A percentile compares a stretch with the other conserved stretches of the same genome.
Conservation (phyloP, 2,113 vertebrate genomes). For the Esox niger region DNA sequence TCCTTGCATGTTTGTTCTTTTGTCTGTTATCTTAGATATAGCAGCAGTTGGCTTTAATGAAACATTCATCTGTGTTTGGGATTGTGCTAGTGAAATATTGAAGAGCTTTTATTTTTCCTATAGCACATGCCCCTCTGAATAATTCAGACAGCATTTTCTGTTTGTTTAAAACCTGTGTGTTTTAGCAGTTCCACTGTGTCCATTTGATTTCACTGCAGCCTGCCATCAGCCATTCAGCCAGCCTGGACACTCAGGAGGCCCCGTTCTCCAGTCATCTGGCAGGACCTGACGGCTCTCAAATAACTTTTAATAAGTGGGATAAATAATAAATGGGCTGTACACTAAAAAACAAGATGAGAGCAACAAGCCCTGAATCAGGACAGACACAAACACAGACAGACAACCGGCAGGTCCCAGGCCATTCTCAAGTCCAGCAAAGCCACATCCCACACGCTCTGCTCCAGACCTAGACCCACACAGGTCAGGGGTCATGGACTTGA, state of each 20-base stretch:
- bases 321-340: slow-evolving; percentile 76
- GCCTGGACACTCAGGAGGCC: slow-evolving; percentile 68
- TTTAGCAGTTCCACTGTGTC: slow-evolving; percentile 70
- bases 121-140: slow-evolving; percentile 67
- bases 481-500: slow-evolving; percentile 79
- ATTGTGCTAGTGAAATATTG: slow-evolving; percentile 70
- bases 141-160: slow-evolving; percentile 70
- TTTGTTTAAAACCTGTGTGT: slow-evolving; percentile 70
- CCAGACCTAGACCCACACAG: slow-evolving; percentile 66
- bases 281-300: slow-evolving; percentile 75
- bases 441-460: slow-evolving; percentile 44
- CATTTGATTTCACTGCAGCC: slow-evolving; percentile 58
- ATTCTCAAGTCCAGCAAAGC: slow-evolving; percentile 41
- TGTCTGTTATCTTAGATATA: slow-evolving; percentile 35
- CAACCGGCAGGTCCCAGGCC: slow-evolving; percentile 54
- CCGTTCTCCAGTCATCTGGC: slow-evolving; percentile 72
- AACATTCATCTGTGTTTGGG: slow-evolving; percentile 65
- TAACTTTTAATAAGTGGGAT: slow-evolving; percentile 81
- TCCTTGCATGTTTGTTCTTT: slow-evolving; percentile 9
- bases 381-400: slow-evolving; percentile 53
- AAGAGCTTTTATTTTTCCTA: slow-evolving; percentile 66
- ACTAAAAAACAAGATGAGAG: slow-evolving; percentile 70
- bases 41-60: slow-evolving; percentile 64
- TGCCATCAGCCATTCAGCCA: slow-evolving; percentile 59
- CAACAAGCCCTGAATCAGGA: slow-evolving; percentile 52